Evolutionary conservation across 2,113 vertebrate species (phyloP), one percentile per base, ranked within the genome.

Genomic region (Cyrtonyx montezumae): DNA sequence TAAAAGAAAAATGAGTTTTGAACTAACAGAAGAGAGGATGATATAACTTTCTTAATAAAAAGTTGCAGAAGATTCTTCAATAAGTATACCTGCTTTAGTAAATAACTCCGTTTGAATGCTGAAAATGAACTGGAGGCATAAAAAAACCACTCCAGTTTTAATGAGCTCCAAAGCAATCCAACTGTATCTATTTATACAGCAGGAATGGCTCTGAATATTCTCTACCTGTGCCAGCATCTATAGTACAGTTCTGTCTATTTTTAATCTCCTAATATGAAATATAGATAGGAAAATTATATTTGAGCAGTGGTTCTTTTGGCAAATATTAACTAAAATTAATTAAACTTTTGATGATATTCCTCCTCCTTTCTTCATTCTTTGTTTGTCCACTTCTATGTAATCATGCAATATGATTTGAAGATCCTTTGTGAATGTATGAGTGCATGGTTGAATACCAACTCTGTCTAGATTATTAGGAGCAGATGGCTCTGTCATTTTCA

Each of bases 301-400:
- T 96, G 93, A 96, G 81, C 87, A 95, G 56, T 69, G 74, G 59
- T 59, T 94, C 95, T 94, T 93, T 71, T 61, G 36, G 89, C 79
- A 96, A 96, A 96, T 69, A 94, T 94, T 96, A 94, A 91, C 84
- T 93, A 67, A 94, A 96, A 96, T 96, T 93, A 94, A 96, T 94
- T 93, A 94, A 95, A 93, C 46, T 94, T 95, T 70, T 93, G 91
- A 95, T 95, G 75, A 91, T 93, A 89, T 93, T 95, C 79, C 81
- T 96, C 92, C 71, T 93, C 75, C 65, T 94, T 91, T 91, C 66
- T 51, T 91, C 87, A 88, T 85, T 91, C 87, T 92, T 91, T 96
- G 78, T 94, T 95, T 95, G 93, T 95, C 84, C 91, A 91, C 68
- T 95, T 92, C 77, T 88, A 46, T 94, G 84, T 87, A 96, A 96